Conservation (phyloP, 2,113 vertebrate species). For the Cariama cristata region DNA sequence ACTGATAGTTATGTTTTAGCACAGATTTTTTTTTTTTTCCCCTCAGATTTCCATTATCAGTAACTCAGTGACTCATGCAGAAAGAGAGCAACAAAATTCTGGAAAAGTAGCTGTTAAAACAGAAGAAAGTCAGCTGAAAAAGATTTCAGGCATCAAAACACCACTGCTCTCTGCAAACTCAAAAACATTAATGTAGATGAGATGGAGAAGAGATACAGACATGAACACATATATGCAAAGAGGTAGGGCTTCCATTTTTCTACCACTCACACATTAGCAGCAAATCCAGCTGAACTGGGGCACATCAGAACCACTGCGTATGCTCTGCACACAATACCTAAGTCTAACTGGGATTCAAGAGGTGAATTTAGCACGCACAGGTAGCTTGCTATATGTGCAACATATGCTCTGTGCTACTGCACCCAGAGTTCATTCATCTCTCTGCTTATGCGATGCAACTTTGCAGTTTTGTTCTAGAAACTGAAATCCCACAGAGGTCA, state of each 20-base stretch:
- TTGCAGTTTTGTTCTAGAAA: background rate
- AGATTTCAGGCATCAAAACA: background rate
- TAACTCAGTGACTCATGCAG: background rate
- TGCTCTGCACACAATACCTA: accelerated
- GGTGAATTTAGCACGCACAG: background rate
- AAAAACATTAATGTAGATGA: background rate
- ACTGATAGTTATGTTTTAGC: background rate
- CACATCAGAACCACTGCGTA: background rate
- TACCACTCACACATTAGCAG: background rate
- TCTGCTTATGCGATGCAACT: background rate
- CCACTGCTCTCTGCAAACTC: background rate
- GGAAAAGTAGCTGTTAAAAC: background rate
- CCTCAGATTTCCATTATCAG: background rate
- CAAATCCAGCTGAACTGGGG: background rate
- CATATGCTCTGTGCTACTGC: accelerated
- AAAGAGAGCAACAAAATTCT: background rate
- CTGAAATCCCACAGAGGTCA: background rate
- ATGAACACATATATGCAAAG: accelerated
- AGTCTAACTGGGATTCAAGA: background rate
- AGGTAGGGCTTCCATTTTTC: background rate
- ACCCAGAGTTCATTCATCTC: background rate
- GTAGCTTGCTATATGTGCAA: background rate
- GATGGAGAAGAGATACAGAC: background rate
- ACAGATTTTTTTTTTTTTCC: accelerated
- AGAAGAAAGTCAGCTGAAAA: background rate